Conservation (phyloP, 64 coral and sea anemone species). For the Montipora efflorescens region DNA sequence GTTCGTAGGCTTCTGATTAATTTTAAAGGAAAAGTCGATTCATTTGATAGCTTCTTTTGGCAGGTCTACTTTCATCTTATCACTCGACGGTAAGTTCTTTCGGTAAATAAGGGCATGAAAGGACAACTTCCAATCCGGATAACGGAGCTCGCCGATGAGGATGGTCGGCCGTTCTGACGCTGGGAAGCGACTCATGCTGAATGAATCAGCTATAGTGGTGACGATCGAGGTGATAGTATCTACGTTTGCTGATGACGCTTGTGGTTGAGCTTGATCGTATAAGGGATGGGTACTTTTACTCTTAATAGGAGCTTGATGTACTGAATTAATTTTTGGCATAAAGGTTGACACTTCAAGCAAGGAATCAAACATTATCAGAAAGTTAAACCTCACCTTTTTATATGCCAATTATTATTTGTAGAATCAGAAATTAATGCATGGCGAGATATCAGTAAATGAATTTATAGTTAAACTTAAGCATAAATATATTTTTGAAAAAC, state of each 20-base stretch:
- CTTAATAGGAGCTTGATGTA: background rate
- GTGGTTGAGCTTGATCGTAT: background rate
- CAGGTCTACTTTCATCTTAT: slow-evolving; percentile 29
- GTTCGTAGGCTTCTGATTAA: no score
- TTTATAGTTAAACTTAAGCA: no score
- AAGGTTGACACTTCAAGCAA: no score
- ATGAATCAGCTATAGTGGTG: slow-evolving; percentile 15
- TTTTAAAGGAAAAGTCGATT: slow-evolving; percentile 4
- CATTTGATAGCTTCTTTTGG: background rate
- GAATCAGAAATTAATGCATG: no score
- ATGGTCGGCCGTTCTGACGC: background rate
- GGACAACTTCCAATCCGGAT: slow-evolving; percentile 24
- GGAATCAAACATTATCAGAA: no score
- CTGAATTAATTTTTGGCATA: no score
- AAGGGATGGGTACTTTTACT: background rate
- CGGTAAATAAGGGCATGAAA: background rate
- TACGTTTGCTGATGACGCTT: background rate
- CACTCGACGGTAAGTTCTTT: slow-evolving; percentile 2
- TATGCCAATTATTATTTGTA: no score
- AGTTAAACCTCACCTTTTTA: no score
- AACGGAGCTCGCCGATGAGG: slow-evolving; percentile 27
- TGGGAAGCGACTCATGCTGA: slow-evolving; percentile 37
- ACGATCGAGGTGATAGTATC: background rate
- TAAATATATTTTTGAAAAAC: no score
- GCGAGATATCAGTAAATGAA: no score